Base-by-base conservation (phyloP, 1,140 invertebrate species). In the Latrodectus geometricus region DNA sequence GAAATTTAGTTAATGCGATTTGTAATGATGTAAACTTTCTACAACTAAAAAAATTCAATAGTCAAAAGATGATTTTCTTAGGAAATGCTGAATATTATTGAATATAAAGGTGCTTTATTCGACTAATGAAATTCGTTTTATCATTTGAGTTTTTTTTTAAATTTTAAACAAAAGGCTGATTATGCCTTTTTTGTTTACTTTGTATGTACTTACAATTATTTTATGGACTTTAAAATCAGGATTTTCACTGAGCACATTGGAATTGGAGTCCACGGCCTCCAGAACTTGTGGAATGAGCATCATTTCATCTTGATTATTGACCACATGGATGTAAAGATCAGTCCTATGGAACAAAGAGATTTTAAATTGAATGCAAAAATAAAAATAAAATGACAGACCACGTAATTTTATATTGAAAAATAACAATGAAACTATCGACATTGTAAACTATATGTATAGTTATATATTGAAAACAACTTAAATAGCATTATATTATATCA, bases 281-380 rank as follows among this genome's bases (percentile, higher is more conserved):
- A 97, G 91, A 11, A 96, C 95, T 85, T 95, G 94, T 65, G 95
- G 94, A 49, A 96, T 95, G 0, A 95, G 93, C 9, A 95, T 92
- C 75, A 97, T 96, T 52, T 94, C 94, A 89, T 95, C 94, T 88
- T 92, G 91, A 4, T 93, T 93, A 90, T 97, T 95, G 0, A 97
- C 95, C 0, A 96, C 95, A 89, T 97, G 95, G 80, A 97, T 93
- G 89, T 96, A 96, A 90, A 97, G 94, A 90, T 97, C 96, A 90
- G 95, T 96, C 95, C 96, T 96, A 89, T 50, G 91, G 90, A 74
- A 69, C 48, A 50, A 75, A 88, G 81, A 49, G 4, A 50, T 17
- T n/a, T 50, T 68, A 5, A n/a, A 76, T 17, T 21, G 21, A n/a
- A 12, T 21, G 4, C 12, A 5, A 12, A 72, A 17, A 20, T 1